A percentile compares a stretch with the other conserved stretches of the same genome.
Evolutionary conservation across 2,888 invertebrate genomes (phyloP).

Genomic region (Ecliptopera silaceata): DNA sequence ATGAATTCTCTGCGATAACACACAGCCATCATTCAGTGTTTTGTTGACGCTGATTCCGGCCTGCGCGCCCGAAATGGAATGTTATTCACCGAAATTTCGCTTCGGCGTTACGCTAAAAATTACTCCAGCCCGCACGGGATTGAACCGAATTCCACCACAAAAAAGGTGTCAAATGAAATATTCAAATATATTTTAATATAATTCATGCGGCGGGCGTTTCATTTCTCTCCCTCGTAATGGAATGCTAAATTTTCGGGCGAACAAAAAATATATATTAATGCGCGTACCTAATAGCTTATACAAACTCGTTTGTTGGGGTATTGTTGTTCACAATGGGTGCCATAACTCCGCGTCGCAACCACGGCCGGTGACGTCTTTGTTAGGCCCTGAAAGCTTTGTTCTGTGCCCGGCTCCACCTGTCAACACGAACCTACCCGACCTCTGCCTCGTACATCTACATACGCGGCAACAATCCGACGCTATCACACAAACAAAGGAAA

Average conservation of each 20-base stretch:
- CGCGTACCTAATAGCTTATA: conserved; percentile 84
- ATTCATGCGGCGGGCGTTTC: conserved; percentile 84
- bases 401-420: conserved; percentile 72
- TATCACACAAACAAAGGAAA: conserved; percentile 39
- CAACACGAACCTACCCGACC: conserved; percentile 65
- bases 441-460: conserved; percentile 49
- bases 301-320: conserved; percentile 83
- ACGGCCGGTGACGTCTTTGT: conserved; percentile 84
- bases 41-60: conserved; percentile 79
- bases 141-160: conserved; percentile 81
- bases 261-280: conserved; percentile 84
- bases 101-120: conserved; percentile 79
- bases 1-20: conserved; percentile 69
- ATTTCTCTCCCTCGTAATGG: conserved; percentile 83
- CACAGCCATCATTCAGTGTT: conserved; percentile 73
- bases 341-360: conserved; percentile 82
- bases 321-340: conserved; percentile 83
- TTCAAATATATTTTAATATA: conserved; percentile 84
- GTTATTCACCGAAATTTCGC: conserved; percentile 79
- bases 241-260: conserved; percentile 83
- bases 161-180: conserved; percentile 84
- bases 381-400: conserved; percentile 76
- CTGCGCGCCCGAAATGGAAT: conserved; percentile 79
- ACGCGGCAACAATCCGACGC: conserved; percentile 45
- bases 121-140: conserved; percentile 75